Percentiles rank a stretch among this genome's conserved stretches.
Conservation (phyloP, 1,140 invertebrate species). For the Meloidogyne exigua region DNA sequence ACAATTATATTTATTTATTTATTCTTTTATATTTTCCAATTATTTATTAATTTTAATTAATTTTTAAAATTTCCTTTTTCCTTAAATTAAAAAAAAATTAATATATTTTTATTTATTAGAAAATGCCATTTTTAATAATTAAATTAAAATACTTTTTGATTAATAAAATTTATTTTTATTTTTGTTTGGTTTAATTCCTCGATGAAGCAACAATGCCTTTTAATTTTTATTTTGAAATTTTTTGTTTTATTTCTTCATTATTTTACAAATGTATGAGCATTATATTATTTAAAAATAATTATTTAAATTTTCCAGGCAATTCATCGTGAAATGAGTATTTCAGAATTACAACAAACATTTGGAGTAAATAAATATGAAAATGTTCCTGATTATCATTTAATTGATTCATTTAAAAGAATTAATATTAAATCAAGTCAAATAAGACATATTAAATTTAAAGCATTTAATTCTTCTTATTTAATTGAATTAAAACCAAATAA, state of each 20-base stretch:
- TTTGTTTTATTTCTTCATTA: background rate
- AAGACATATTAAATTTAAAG: constrained; percentile 46
- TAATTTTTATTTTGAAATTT: background rate
- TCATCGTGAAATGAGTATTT: constrained; percentile 29
- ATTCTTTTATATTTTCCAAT: too few species aligned
- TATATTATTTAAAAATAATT: background rate
- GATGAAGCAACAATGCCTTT: background rate
- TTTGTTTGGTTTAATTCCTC: background rate
- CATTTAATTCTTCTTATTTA: constrained; percentile 55
- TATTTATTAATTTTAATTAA: too few species aligned
- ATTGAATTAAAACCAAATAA: constrained; percentile 44
- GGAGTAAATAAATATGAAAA: constrained; percentile 20
- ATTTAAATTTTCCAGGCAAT: constrained; percentile 28
- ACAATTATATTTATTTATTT: too few species aligned
- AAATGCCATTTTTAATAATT: background rate
- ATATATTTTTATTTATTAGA: background rate
- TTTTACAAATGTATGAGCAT: background rate
- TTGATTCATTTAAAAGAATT: constrained; percentile 33
- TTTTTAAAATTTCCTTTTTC: background rate
- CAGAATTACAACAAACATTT: constrained; percentile 23
- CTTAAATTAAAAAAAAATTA: background rate
- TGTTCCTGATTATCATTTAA: constrained; percentile 53
- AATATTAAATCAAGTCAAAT: constrained; percentile 22
- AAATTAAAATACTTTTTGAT: background rate
- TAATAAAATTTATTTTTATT: background rate